Conservation (phyloP, 2,888 invertebrate species). For the Cataglyphis rosenhaueri region DNA sequence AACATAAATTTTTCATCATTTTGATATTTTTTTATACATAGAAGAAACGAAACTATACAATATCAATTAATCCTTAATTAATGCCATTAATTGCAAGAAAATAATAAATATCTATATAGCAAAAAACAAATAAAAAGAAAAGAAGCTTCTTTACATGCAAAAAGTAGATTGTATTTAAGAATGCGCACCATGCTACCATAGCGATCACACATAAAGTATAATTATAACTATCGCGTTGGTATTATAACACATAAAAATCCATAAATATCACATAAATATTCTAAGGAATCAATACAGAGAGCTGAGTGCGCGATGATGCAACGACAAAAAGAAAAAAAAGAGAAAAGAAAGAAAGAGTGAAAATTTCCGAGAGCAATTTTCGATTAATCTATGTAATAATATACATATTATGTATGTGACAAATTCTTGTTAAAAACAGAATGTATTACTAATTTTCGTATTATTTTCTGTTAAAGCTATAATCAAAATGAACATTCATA, state of each 20-base stretch:
- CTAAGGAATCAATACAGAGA: not conserved
- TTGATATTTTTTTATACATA: not conserved
- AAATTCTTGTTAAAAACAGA: constrained; percentile 15
- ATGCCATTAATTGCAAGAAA: not conserved
- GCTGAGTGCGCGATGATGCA: not conserved
- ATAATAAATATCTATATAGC: not conserved
- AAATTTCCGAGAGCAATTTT: not conserved
- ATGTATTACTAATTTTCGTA: constrained; percentile 6
- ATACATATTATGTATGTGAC: not conserved
- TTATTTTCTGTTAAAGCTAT: constrained; percentile 55
- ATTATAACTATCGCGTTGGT: not conserved
- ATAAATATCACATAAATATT: constrained; percentile 6
- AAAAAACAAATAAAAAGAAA: not conserved
- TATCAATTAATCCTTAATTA: not conserved
- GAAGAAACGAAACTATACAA: constrained; percentile 22
- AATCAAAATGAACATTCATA: constrained; percentile 71
- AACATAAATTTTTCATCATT: not conserved
- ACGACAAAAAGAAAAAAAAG: not conserved
- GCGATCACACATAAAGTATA: not conserved
- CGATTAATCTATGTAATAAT: not conserved
- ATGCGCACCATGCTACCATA: not conserved
- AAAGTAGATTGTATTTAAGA: not conserved
- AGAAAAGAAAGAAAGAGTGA: not conserved
- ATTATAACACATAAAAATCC: not conserved
- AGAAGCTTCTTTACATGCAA: not conserved